Evolutionary conservation across 2,888 invertebrate genomes (phyloP).

Genomic region (Tortrix viridana): DNA sequence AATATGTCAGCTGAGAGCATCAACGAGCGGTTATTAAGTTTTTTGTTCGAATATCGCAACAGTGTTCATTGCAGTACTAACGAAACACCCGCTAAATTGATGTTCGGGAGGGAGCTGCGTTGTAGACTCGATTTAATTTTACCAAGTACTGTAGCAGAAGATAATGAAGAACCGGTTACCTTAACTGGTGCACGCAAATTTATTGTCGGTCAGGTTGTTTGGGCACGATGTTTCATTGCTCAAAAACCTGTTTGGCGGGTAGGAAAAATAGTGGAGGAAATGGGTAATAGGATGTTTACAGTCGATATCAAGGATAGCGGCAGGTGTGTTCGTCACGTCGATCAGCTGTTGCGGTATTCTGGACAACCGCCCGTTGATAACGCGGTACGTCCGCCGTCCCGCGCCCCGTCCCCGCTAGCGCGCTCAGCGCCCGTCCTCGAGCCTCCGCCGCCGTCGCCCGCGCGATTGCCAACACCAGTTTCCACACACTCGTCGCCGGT

Average conservation of each 20-base stretch:
- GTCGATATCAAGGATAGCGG: neutral
- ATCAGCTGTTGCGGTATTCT: slow-evolving; percentile 11
- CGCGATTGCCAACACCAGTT: neutral
- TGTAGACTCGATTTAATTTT: slow-evolving; percentile 2
- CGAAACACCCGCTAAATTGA: neutral
- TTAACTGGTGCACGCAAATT: neutral
- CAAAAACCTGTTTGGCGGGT: neutral
- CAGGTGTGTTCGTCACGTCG: slow-evolving; percentile 4
- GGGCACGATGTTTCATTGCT: neutral
- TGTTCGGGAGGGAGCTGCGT: slow-evolving; percentile 4
- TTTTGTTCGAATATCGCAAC: slow-evolving; percentile 6
- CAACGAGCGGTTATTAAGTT: slow-evolving; percentile 2
- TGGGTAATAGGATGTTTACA: slow-evolving; percentile 7
- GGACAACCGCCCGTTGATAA: neutral
- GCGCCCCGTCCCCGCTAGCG: neutral
- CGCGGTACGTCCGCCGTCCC: neutral
- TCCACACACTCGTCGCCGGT: neutral
- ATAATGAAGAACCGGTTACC: neutral
- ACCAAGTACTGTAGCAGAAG: neutral
- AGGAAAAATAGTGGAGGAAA: slow-evolving; percentile 1
- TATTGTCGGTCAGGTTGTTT: neutral
- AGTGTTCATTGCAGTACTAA: slow-evolving; percentile 4
- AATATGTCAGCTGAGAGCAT: neutral
- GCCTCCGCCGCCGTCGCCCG: neutral
- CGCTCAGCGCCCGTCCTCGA: neutral